A percentile compares a stretch with the other conserved stretches of the same genome.
These are phyloP conservation scores for Ianthella basta DNA, from an alignment of 37 sponge, comb jelly and placozoan genomes.

Conservation along the genomic window DNA sequence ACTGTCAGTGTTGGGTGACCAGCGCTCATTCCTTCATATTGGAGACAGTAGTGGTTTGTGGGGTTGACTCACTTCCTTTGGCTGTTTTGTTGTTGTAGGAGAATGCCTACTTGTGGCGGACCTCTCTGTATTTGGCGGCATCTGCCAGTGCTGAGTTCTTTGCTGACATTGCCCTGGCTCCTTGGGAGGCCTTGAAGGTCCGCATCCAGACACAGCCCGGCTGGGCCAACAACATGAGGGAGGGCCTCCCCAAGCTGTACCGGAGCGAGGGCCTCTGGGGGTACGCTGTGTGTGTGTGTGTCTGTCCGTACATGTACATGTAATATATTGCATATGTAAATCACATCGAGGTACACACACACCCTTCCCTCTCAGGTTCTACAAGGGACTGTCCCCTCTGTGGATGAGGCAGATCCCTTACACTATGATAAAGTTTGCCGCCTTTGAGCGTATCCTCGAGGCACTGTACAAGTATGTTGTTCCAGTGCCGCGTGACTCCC, in stretches of 20 bases:
- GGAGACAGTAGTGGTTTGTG: not conserved
- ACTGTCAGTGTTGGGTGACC: not conserved
- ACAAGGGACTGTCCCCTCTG: conserved; percentile 96
- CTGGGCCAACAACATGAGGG: conserved; percentile 89
- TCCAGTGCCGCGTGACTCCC: conserved; percentile 76
- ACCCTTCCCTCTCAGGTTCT: too few species aligned
- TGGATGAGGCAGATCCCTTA: conserved; percentile 99
- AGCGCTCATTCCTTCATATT: not conserved
- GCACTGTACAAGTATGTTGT: conserved; percentile 96
- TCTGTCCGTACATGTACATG: not conserved
- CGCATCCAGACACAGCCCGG: conserved; percentile 97
- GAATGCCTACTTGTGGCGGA: conserved; percentile 83
- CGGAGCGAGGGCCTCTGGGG: conserved; percentile 87
- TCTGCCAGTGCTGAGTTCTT: conserved; percentile 99
- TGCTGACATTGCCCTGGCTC: conserved; percentile 98
- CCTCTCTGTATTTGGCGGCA: conserved; percentile 96
- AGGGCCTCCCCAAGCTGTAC: conserved; percentile 89
- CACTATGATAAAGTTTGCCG: conserved; percentile 99
- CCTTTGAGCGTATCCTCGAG: conserved; percentile 97
- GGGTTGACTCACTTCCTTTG: not conserved
- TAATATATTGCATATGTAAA: too few species aligned
- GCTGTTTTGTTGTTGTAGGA: conserved; percentile 52
- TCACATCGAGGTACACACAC: too few species aligned
- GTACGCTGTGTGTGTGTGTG: conserved; percentile 43
- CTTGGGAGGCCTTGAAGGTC: conserved; percentile 99